Percentiles rank a stretch among this genome's conserved stretches.
phyloP scores from a whole-genome alignment of 2,888 invertebrate species.

The Lepidonotus clava region DNA sequence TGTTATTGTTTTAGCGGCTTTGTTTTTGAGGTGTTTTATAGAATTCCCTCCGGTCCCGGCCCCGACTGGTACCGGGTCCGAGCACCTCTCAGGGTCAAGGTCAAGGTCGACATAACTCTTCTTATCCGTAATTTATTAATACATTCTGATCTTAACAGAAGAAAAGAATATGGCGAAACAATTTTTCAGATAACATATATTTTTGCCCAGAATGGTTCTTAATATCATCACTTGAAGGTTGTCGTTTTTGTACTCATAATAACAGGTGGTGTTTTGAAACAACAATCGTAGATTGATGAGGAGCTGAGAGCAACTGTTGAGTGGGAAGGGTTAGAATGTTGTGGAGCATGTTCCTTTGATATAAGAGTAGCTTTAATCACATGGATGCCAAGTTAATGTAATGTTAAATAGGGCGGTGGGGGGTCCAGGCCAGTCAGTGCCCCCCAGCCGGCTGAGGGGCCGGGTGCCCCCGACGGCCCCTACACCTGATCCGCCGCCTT shows the following conservation, averaged over 20 bases:
- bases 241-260: too few species aligned
- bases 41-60: not conserved
- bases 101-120: not conserved
- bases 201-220: too few species aligned
- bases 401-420: slow-evolving; percentile 45
- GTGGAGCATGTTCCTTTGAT: slow-evolving; percentile 9
- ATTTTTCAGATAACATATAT: not conserved
- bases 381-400: slow-evolving; percentile 41
- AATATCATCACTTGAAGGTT: too few species aligned
- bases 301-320: not conserved
- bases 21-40: not conserved
- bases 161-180: not conserved
- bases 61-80: not conserved
- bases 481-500: slow-evolving; percentile 3
- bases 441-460: not conserved
- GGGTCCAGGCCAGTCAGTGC: slow-evolving; percentile 18
- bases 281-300: not conserved
- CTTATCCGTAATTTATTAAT: not conserved
- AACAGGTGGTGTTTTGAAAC: too few species aligned
- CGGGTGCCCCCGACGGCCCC: not conserved
- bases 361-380: slow-evolving; percentile 47
- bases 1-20: too few species aligned
- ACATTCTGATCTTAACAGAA: not conserved
- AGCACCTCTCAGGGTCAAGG: not conserved
- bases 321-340: not conserved